Evolutionary conservation across 2,888 invertebrate species (phyloP).

Genomic region (Chloromyia formosa): DNA sequence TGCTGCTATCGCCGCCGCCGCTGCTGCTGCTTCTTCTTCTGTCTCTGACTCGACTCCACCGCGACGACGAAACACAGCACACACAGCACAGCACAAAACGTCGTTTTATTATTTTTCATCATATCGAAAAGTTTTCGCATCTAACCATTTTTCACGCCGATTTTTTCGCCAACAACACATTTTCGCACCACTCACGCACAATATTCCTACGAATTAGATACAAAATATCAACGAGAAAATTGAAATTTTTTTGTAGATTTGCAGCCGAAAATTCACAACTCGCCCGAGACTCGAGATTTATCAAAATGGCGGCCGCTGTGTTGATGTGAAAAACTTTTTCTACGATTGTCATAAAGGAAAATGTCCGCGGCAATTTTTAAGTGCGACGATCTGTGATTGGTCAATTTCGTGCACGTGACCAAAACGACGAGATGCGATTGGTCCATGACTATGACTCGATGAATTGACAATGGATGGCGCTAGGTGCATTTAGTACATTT

Average conservation of each 20-base stretch:
- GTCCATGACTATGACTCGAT: background rate
- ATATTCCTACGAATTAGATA: slow-evolving; percentile 38
- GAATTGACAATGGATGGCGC: background rate
- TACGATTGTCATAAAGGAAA: slow-evolving; percentile 86
- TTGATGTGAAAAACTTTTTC: slow-evolving; percentile 84
- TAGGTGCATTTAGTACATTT: slow-evolving; percentile 22
- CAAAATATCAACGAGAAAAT: slow-evolving; percentile 44
- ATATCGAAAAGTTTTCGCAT: slow-evolving; percentile 24
- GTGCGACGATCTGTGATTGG: slow-evolving; percentile 23
- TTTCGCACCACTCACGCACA: slow-evolving; percentile 39
- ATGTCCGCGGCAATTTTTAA: slow-evolving; percentile 66
- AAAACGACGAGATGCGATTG: slow-evolving; percentile 28
- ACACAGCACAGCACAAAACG: slow-evolving; percentile 35
- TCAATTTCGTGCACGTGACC: slow-evolving; percentile 25
- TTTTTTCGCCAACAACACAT: slow-evolving; percentile 36
- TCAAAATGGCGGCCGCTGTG: slow-evolving; percentile 94
- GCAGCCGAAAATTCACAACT: slow-evolving; percentile 47
- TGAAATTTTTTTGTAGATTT: slow-evolving; percentile 46
- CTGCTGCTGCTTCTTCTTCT: background rate
- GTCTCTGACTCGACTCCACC: slow-evolving; percentile 39
- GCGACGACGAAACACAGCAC: slow-evolving; percentile 39
- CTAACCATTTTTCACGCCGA: slow-evolving; percentile 38
- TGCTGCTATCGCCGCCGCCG: slow-evolving; percentile 10
- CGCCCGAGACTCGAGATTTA: slow-evolving; percentile 74
- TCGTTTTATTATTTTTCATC: slow-evolving; percentile 36